Percentiles rank a stretch among this genome's conserved stretches.
Evolutionary conservation across 92 coral and sea anemone species (phyloP).

Genomic region (Palythoa grandiflora): DNA sequence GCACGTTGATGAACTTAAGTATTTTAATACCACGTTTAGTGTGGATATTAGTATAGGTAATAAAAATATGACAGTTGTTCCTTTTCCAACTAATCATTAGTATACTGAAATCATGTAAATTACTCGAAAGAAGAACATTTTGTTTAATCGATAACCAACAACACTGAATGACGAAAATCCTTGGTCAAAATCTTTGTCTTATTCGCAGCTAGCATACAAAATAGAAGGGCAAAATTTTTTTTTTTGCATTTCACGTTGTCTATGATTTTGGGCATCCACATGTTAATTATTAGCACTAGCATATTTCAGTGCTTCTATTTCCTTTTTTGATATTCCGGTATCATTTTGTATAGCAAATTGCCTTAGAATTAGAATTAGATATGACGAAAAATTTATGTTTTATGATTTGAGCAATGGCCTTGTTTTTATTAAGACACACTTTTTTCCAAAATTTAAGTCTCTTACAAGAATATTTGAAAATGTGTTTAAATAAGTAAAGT

Average conservation of each 20-base stretch:
- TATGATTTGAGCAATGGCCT: no score
- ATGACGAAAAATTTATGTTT: no score
- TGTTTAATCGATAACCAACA: conserved; percentile 7
- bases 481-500: neutral
- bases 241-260: neutral
- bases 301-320: neutral
- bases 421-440: no score
- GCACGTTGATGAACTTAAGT: no score
- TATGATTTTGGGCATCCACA: neutral
- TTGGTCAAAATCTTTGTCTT: neutral
- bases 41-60: neutral
- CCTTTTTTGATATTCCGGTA: no score
- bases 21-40: neutral
- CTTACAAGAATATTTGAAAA: neutral
- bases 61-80: neutral
- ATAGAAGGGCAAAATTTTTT: neutral
- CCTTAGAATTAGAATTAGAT: no score
- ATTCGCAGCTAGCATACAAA: neutral
- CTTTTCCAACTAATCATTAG: neutral
- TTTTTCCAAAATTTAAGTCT: no score
- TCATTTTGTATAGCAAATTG: no score
- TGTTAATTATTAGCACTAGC: neutral
- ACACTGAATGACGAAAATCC: neutral
- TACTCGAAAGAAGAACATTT: neutral
- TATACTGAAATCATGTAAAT: neutral